phyloP scores from a whole-genome alignment of 2,797 vertebrate genomes.

The Etheostoma nigrum region DNA sequence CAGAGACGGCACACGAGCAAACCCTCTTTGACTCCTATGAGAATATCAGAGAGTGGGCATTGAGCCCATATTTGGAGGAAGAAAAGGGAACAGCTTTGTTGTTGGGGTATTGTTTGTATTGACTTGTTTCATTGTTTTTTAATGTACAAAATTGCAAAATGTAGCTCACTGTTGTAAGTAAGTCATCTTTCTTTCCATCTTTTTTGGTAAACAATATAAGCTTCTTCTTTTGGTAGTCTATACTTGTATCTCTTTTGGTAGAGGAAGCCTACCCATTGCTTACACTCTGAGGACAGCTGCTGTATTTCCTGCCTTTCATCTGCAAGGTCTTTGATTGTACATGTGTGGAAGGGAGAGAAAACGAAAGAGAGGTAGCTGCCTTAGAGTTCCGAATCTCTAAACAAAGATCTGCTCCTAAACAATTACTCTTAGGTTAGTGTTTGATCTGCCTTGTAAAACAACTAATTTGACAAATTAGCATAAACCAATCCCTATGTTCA shows the following conservation, averaged over 20 bases:
- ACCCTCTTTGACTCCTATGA: not conserved
- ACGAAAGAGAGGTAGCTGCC: slow-evolving; percentile 20
- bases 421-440: not conserved
- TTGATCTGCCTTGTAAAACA: not conserved
- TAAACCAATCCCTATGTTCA: not conserved
- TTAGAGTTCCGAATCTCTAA: slow-evolving; percentile 39
- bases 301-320: slow-evolving; percentile 81
- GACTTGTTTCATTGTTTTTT: slow-evolving; percentile 18
- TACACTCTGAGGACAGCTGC: slow-evolving; percentile 60
- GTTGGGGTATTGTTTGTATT: slow-evolving; percentile 12
- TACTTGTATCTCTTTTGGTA: slow-evolving; percentile 24
- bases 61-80: slow-evolving; percentile 9
- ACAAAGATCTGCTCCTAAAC: slow-evolving; percentile 11
- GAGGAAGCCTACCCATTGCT: slow-evolving; percentile 54
- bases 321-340: slow-evolving; percentile 66
- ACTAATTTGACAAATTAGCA: not conserved
- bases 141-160: slow-evolving; percentile 6
- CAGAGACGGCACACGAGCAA: not conserved
- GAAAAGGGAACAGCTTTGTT: slow-evolving; percentile 36
- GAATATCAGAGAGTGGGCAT: slow-evolving; percentile 20
- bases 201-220: not conserved
- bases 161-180: not conserved
- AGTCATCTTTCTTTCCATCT: not conserved
- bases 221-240: slow-evolving; percentile 17
- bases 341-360: slow-evolving; percentile 34